A percentile compares a stretch with the other conserved stretches of the same genome.
These are phyloP conservation scores for Aspidapion aeneum DNA, from an alignment of 2,888 invertebrate species.

Conservation along the genomic window DNA sequence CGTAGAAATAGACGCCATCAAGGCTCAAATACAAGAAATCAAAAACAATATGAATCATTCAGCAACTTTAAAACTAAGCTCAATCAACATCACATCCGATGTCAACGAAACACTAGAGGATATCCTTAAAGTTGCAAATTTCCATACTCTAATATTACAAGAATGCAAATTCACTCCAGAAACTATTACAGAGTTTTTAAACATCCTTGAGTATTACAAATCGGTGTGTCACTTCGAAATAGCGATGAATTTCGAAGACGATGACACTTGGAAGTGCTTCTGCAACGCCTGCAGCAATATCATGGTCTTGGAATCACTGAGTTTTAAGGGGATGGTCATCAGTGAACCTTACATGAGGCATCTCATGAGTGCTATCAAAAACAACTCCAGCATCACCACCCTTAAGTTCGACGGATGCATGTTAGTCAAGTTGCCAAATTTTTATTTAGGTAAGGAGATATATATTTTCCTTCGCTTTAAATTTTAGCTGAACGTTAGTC, in stretches of 20 bases:
- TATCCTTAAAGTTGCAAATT: constrained; percentile 42
- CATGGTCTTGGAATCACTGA: constrained; percentile 35
- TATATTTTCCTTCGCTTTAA: constrained; percentile 6
- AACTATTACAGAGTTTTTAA: constrained; percentile 41
- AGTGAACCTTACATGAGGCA: constrained; percentile 39
- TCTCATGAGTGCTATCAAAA: constrained; percentile 37
- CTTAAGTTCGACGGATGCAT: constrained; percentile 42
- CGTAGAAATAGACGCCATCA: constrained; percentile 37
- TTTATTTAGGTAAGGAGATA: constrained; percentile 38
- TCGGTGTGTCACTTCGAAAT: constrained; percentile 40
- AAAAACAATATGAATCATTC: constrained; percentile 42
- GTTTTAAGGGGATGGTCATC: constrained; percentile 39
- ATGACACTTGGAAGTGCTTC: constrained; percentile 41
- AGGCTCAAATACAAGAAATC: constrained; percentile 38
- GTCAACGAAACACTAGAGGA: constrained; percentile 44
- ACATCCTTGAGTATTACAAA: constrained; percentile 43
- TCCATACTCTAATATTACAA: constrained; percentile 37
- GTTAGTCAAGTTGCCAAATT: constrained; percentile 38
- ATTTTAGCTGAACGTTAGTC: too few relatives aligned
- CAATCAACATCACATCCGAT: constrained; percentile 39
- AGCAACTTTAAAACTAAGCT: constrained; percentile 39
- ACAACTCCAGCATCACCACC: constrained; percentile 37
- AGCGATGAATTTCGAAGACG: constrained; percentile 38
- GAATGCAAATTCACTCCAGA: constrained; percentile 41
- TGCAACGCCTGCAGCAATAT: constrained; percentile 38